These are phyloP conservation scores for Eolophus roseicapilla DNA, from an alignment of 2,113 vertebrate species.

Conservation along the genomic window DNA sequence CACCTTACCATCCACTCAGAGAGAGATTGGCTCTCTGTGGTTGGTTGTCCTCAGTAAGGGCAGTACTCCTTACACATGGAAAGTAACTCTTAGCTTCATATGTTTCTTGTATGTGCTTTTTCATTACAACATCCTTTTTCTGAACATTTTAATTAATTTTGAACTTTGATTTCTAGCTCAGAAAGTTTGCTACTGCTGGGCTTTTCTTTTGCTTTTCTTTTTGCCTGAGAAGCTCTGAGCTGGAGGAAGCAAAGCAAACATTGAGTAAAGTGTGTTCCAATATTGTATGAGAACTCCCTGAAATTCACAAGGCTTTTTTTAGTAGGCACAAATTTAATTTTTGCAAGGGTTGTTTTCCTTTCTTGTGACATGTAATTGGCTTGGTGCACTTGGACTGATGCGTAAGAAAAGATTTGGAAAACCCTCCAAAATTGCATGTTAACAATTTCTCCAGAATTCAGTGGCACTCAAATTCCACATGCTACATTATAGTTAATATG, in stretches of 20 bases:
- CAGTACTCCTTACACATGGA: not conserved
- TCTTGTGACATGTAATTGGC: not conserved
- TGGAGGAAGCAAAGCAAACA: not conserved
- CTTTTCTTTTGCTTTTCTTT: not conserved
- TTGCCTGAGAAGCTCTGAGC: not conserved
- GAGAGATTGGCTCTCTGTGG: not conserved
- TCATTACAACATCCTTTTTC: not conserved
- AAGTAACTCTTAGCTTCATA: not conserved
- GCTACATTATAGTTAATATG: not conserved
- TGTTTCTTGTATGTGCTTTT: not conserved
- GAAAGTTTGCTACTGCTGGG: not conserved
- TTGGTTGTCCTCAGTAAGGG: not conserved
- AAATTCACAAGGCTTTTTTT: not conserved
- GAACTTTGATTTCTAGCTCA: not conserved
- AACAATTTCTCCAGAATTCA: not conserved
- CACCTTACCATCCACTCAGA: not conserved
- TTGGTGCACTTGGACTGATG: not conserved
- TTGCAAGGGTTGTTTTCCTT: not conserved
- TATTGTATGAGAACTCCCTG: not conserved
- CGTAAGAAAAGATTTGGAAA: not conserved
- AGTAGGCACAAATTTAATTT: not conserved
- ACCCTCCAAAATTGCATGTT: not conserved
- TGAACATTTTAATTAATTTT: not conserved
- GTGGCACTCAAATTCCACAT: not conserved
- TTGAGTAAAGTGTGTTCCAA: not conserved